Conservation (phyloP, 2,113 vertebrate genomes). For the Esox niger region DNA sequence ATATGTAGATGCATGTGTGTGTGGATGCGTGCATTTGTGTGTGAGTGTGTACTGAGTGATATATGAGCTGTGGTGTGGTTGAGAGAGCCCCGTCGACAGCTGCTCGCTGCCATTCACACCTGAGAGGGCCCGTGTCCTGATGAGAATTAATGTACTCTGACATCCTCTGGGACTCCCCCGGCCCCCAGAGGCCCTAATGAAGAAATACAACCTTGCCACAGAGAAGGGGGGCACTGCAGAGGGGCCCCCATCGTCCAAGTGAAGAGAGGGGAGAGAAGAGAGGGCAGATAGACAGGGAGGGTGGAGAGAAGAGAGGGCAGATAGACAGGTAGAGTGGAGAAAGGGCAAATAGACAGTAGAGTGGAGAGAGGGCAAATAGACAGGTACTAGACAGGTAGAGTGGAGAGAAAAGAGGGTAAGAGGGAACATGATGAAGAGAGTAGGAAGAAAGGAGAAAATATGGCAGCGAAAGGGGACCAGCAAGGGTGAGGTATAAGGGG, state of each 20-base stretch:
- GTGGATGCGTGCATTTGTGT: slow-evolving; percentile 12
- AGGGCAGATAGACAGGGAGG: background rate
- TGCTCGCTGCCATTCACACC: slow-evolving; percentile 89
- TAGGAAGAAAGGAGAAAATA: background rate
- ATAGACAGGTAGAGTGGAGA: background rate
- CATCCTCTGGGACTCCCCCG: slow-evolving; percentile 81
- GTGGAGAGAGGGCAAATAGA: slow-evolving; percentile 52
- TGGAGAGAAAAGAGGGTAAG: slow-evolving; percentile 16
- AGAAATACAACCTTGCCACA: slow-evolving; percentile 79
- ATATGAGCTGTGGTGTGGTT: slow-evolving; percentile 79
- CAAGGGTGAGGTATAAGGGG: background rate
- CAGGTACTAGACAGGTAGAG: slow-evolving; percentile 37
- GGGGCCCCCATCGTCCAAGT: slow-evolving; percentile 54
- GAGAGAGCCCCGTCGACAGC: slow-evolving; percentile 83
- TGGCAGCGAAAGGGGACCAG: background rate
- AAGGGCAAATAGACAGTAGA: background rate
- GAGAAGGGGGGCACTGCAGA: slow-evolving; percentile 51
- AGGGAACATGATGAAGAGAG: background rate
- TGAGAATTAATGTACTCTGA: slow-evolving; percentile 93
- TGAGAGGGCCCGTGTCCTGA: slow-evolving; percentile 85
- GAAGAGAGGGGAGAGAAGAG: slow-evolving; percentile 42
- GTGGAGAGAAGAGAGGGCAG: slow-evolving; percentile 36
- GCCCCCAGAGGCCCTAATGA: slow-evolving; percentile 80
- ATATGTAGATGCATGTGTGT: slow-evolving; percentile 31
- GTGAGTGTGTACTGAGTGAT: slow-evolving; percentile 61